Evolutionary conservation across 2,888 invertebrate genomes (phyloP).

Genomic region (Galeopsomyia nigrocyanea): DNA sequence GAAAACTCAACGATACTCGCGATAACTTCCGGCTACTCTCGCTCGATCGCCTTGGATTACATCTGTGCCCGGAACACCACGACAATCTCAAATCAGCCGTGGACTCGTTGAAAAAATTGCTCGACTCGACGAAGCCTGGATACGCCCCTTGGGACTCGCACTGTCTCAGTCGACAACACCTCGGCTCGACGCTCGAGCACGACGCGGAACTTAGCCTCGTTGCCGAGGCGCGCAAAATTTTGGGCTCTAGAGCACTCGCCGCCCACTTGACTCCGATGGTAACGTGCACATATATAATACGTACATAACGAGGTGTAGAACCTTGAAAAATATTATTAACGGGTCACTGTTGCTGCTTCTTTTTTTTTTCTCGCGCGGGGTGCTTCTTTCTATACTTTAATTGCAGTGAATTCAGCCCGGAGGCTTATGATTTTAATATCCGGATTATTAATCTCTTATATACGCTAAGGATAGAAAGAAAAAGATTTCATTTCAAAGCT

Average conservation of each 20-base stretch:
- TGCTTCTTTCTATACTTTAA: too few species aligned
- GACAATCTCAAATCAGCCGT: background rate
- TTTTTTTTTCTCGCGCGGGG: too few species aligned
- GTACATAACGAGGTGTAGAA: too few species aligned
- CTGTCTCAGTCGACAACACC: slow-evolving; percentile 49
- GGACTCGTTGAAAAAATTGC: background rate
- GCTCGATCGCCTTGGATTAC: slow-evolving; percentile 46
- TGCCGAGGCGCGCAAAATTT: slow-evolving; percentile 15
- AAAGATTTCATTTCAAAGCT: too few species aligned
- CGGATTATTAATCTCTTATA: too few species aligned
- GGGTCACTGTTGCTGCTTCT: too few species aligned
- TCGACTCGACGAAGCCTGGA: slow-evolving; percentile 5
- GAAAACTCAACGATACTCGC: slow-evolving; percentile 43
- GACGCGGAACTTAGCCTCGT: background rate
- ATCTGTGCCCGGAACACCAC: slow-evolving; percentile 50
- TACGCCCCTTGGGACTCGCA: slow-evolving; percentile 52
- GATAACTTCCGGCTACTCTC: background rate
- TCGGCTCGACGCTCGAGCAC: background rate
- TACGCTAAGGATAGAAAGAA: too few species aligned
- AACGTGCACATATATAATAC: background rate
- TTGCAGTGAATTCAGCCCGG: too few species aligned
- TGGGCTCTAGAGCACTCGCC: slow-evolving; percentile 37
- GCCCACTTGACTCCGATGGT: slow-evolving; percentile 56
- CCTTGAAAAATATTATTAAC: too few species aligned
- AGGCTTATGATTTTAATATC: too few species aligned